Conservation (phyloP, 2,888 invertebrate genomes). For the Pachycephus smyrnensis region DNA sequence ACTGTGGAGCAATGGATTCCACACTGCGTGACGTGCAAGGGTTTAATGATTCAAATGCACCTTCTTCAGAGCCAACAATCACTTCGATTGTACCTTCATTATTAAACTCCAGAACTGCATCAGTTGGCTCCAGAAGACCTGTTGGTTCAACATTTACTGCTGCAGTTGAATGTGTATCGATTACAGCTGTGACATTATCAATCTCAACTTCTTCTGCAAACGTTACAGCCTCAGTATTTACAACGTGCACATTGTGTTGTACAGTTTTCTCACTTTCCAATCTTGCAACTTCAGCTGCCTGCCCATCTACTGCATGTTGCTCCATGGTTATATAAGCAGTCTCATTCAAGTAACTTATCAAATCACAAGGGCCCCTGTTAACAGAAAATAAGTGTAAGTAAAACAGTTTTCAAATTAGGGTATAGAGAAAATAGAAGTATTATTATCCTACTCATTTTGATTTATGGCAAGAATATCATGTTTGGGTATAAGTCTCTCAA, state of each 20-base stretch:
- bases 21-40: not conserved
- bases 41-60: not conserved
- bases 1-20: not conserved
- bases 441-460: not conserved
- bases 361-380: conserved; percentile 10
- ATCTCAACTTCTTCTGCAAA: conserved; percentile 2
- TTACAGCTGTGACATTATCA: conserved; percentile 11
- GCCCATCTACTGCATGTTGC: conserved; percentile 7
- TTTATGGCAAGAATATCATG: not conserved
- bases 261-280: not conserved
- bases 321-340: conserved; percentile 14
- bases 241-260: not conserved
- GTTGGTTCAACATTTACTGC: not conserved
- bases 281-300: not conserved
- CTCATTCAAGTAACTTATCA: conserved; percentile 2
- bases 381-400: not conserved
- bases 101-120: conserved; percentile 1
- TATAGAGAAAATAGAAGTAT: not conserved
- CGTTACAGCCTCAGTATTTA: not conserved
- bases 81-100: conserved; percentile 9
- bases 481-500: not conserved
- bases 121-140: not conserved
- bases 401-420: not conserved
- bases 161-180: not conserved
- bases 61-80: not conserved